A percentile compares a stretch with the other conserved stretches of the same genome.
These are phyloP conservation scores for Coreoperca whiteheadi DNA, from an alignment of 2,113 vertebrate species.

Conservation along the genomic window DNA sequence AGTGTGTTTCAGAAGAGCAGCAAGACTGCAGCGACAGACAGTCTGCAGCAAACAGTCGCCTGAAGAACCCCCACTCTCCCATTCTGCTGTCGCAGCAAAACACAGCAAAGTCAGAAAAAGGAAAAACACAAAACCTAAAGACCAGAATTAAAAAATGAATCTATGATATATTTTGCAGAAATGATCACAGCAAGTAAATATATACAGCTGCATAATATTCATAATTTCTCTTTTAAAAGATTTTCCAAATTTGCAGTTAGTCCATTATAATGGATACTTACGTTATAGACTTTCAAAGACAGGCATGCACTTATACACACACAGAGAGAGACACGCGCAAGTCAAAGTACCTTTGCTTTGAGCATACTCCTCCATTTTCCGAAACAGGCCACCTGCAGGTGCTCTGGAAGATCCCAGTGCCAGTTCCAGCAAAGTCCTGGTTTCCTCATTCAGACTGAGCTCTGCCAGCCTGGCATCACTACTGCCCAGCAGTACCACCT, in stretches of 20 bases:
- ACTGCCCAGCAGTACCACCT: constrained; percentile 80
- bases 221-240: not conserved
- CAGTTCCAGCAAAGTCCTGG: constrained; percentile 81
- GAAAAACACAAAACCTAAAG: not conserved
- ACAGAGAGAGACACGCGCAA: not conserved
- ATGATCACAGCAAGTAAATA: not conserved
- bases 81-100: constrained; percentile 77
- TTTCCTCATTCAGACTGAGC: constrained; percentile 80
- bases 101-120: constrained; percentile 15
- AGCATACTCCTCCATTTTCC: constrained; percentile 85
- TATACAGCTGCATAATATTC: not conserved
- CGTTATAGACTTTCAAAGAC: not conserved
- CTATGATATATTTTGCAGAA: not conserved
- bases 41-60: constrained; percentile 82
- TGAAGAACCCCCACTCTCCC: constrained; percentile 78
- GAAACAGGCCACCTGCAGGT: constrained; percentile 80
- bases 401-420: constrained; percentile 82
- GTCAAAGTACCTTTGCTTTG: constrained; percentile 77
- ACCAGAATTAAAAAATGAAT: not conserved
- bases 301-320: not conserved
- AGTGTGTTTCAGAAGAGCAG: constrained; percentile 86
- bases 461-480: constrained; percentile 80
- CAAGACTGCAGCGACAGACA: constrained; percentile 85
- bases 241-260: not conserved
- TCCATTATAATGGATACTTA: not conserved